Evolutionary conservation across 2,797 vertebrate species (phyloP).

Genomic region (Esox masquinongy): DNA sequence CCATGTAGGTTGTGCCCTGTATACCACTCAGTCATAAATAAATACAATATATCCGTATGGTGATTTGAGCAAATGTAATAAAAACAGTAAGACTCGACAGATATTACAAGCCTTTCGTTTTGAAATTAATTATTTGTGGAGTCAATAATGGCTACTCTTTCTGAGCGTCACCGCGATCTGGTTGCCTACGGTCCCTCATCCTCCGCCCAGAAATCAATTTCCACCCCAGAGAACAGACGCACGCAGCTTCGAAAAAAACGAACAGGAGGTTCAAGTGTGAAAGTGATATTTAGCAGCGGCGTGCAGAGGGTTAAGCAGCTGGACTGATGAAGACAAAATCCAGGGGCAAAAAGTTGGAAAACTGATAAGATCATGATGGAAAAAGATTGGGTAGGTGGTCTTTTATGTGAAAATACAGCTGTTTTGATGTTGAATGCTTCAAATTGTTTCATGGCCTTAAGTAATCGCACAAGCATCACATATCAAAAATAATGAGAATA

Average conservation of each 20-base stretch:
- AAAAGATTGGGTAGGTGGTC: too few species aligned
- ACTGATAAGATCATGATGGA: too few species aligned
- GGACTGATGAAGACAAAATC: background rate
- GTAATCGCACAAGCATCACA: too few species aligned
- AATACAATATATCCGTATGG: slow-evolving; percentile 28
- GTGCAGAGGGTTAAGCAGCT: background rate
- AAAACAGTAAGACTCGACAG: background rate
- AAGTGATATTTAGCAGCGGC: background rate
- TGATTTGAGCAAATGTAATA: slow-evolving; percentile 2
- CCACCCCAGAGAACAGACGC: slow-evolving; percentile 39
- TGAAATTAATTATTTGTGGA: slow-evolving; percentile 23
- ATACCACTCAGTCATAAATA: slow-evolving; percentile 23
- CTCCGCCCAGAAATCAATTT: slow-evolving; percentile 41
- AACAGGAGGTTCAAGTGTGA: background rate
- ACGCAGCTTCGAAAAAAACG: slow-evolving; percentile 48
- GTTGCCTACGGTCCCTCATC: slow-evolving; percentile 8
- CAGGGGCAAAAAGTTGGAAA: background rate
- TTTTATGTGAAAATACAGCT: too few species aligned
- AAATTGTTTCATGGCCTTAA: too few species aligned
- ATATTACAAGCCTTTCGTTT: background rate
- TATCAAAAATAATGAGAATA: background rate
- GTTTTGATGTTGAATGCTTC: too few species aligned
- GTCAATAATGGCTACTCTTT: slow-evolving; percentile 58
- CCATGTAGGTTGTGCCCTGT: slow-evolving; percentile 64
- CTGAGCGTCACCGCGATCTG: slow-evolving; percentile 52